Base-by-base conservation (phyloP, 2,888 invertebrate genomes). In the Rhopalosiphum nymphaeae region DNA sequence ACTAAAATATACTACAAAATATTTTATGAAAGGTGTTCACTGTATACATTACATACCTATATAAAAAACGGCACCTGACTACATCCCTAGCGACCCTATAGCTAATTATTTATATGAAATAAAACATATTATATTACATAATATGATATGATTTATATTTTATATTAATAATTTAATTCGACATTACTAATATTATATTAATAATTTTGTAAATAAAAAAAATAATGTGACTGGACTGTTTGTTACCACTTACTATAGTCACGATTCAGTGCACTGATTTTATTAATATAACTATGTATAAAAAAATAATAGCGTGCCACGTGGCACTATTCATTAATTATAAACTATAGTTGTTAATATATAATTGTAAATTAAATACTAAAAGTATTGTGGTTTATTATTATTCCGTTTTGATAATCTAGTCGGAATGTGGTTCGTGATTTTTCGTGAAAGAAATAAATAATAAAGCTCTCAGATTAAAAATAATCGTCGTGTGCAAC, bases 401-500 rank as follows among this genome's bases (percentile, higher is more conserved):
- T 61, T 46, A 86, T 91, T 57, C 46, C 86, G 36, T 85, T 92
- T 92, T 49, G 61, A 91, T 91, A 92, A 92, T 92, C 46, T 86
- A 57, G 87, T 92, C 26, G 87, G 87, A 67, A 92, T 88, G 61
- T 11, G 13, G 49, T 67, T 88, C n/a, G 67, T 87, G 92, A 92
- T 92, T 92, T 87, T 61, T 92, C 61, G 61, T 36, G 42, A 92
- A 85, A 86, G 46, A 93, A 89, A 89, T 89, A 89, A 93, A 89
- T 93, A 93, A 57, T 78, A 91, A 90, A 94, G 49, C 93, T 78
- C 49, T 67, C 61, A 86, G 93, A 94, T 94, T 94, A 94, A 91
- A 94, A 94, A 94, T 93, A 91, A 94, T 94, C 93, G 93, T 86
- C 93, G 93, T 91, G 93, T 94, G 93, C 93, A 94, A 94, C 61